Conservation (phyloP, 2,113 vertebrate species). For the Lanius collurio region DNA sequence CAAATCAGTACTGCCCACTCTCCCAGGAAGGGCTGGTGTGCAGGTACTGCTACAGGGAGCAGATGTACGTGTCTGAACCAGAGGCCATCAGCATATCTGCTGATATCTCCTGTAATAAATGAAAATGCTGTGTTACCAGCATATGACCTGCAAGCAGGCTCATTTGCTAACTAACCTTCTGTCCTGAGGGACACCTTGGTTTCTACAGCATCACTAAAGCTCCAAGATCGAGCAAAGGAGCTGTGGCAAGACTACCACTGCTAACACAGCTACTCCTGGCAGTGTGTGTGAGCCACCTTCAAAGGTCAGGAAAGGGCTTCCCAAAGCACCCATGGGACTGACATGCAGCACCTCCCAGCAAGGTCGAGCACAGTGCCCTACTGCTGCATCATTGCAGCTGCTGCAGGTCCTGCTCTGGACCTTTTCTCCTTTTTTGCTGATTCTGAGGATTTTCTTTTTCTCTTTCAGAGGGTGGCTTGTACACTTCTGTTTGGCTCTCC, state of each 20-base stretch:
- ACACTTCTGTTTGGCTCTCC: background rate
- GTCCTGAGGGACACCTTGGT: background rate
- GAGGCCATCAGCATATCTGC: background rate
- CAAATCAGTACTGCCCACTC: background rate
- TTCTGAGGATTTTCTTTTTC: background rate
- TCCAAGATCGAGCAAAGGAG: background rate
- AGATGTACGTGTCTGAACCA: background rate
- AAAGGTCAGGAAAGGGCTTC: background rate
- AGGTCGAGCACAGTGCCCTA: accelerated
- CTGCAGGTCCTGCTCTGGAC: background rate
- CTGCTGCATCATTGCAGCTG: background rate
- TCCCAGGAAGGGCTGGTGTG: background rate
- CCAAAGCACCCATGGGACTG: background rate
- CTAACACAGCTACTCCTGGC: background rate
- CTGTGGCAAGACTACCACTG: background rate
- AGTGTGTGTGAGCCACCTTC: too few species aligned
- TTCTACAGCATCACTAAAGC: background rate
- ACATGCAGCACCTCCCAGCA: background rate
- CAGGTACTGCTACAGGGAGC: accelerated
- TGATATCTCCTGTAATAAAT: background rate
- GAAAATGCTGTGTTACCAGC: background rate
- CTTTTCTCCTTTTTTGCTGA: background rate
- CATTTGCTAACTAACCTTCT: background rate
- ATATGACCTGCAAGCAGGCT: background rate
- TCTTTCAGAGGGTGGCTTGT: background rate